Base-by-base conservation (phyloP, 1,140 invertebrate species). In the Lutraria rhynchaena region DNA sequence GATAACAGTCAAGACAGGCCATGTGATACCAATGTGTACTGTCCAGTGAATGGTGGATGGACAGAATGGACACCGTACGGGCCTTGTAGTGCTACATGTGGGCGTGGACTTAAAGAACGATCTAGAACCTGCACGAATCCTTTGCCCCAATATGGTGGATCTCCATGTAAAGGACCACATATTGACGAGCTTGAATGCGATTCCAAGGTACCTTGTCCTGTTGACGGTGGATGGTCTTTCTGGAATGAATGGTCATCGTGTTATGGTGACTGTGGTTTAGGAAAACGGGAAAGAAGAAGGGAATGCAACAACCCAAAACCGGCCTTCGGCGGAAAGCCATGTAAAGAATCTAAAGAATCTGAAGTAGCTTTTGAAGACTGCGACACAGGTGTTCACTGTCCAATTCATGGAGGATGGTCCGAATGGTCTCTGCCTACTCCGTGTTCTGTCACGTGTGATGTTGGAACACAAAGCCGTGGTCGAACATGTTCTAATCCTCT, bases 161-260 rank as follows among this genome's bases (percentile, higher is more conserved):
- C 92, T 1, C 94, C 95, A 17, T 96, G 96, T 87, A 87, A 91
- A 0, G 97, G 97, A 15, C 29, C 58, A n/a, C 51, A 29, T 27
- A 29, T 63, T 17, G 65, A 86, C 15, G 60, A 37, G 4, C 22
- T 67, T 7, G 53, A 81, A 37, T 84, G 83, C 27, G 58, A 61
- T 51, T 51, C 49, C 51, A 57, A 41, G 33, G 31, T 53, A 24
- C 31, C 22, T 58, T 67, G 57, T 37, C 33, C 71, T 75, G 81
- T 86, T 73, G 93, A 95, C 77, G 94, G 94, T 1, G 93, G 91
- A 3, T 96, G 95, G 95, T 92, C 94, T 60, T 67, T 89, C 1
- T 96, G 95, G 95, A 89, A 90, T 27, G 57, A 88, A 7, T 95
- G 95, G 95, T 93, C 93, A 35, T 90, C 93, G 17, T 95, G 95